phyloP scores from a whole-genome alignment of 2,888 invertebrate genomes.

The Xylocampa areola region DNA sequence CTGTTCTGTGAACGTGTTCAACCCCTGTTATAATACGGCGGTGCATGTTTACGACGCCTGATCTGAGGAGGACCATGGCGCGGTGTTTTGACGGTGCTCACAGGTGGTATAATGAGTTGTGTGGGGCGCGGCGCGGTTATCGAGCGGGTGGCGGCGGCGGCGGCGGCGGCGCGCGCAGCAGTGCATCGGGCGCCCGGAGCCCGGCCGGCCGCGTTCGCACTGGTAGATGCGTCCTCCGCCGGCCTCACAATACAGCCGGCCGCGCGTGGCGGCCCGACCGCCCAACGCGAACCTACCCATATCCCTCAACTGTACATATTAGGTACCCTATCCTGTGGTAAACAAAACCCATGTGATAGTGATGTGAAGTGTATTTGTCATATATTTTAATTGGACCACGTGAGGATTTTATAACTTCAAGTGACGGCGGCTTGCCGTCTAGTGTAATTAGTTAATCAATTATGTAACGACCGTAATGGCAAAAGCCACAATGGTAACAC shows the following conservation, averaged over 20 bases:
- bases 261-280: conserved; percentile 72
- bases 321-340: conserved; percentile 63
- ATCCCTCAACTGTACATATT: conserved; percentile 57
- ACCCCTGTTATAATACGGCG: conserved; percentile 45
- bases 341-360: conserved; percentile 69
- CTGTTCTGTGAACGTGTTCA: conserved; percentile 36
- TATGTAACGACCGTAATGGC: conserved; percentile 68
- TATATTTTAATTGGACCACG: conserved; percentile 55
- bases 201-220: conserved; percentile 75
- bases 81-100: conserved; percentile 86
- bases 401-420: conserved; percentile 57
- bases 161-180: conserved; percentile 79
- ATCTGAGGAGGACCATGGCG: conserved; percentile 73
- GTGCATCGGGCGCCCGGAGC: conserved; percentile 75
- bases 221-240: conserved; percentile 69
- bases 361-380: conserved; percentile 58
- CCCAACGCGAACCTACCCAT: conserved; percentile 69
- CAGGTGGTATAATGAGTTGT: conserved; percentile 84
- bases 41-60: conserved; percentile 53
- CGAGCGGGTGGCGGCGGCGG: conserved; percentile 73
- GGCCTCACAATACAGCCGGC: conserved; percentile 67
- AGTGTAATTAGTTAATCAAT: conserved; percentile 77
- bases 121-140: conserved; percentile 82
- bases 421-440: conserved; percentile 56
- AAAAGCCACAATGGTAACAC: conserved; percentile 51